A percentile compares a stretch with the other conserved stretches of the same genome.
phyloP scores from a whole-genome alignment of 1,140 invertebrate species.

The Cyrtorhinus lividipennis region DNA sequence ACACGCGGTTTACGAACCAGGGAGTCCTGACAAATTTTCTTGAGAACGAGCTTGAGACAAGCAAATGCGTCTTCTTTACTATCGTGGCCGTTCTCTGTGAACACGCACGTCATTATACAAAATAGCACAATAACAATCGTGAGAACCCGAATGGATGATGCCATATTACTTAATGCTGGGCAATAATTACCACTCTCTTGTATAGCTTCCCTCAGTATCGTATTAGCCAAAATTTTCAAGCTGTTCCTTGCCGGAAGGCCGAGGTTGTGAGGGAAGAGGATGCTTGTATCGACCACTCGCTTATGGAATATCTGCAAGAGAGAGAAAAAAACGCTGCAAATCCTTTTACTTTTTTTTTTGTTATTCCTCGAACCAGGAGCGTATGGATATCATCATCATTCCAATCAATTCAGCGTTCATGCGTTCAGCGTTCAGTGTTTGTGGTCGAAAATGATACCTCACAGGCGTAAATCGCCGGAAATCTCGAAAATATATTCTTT shows the following conservation, averaged over 20 bases:
- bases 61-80: constrained; percentile 89
- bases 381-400: too few relatives aligned
- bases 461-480: not conserved
- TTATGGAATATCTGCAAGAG: constrained; percentile 46
- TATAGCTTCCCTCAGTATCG: constrained; percentile 84
- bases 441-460: not conserved
- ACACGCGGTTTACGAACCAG: constrained; percentile 17
- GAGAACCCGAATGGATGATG: not conserved
- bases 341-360: too few relatives aligned
- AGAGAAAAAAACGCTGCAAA: not conserved
- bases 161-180: too few relatives aligned
- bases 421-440: too few relatives aligned
- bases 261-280: constrained; percentile 88
- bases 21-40: constrained; percentile 63
- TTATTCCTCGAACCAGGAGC: too few relatives aligned
- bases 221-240: constrained; percentile 68
- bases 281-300: constrained; percentile 85
- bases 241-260: constrained; percentile 84
- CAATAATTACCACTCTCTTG: constrained; percentile 62
- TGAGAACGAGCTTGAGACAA: constrained; percentile 73
- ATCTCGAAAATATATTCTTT: too few relatives aligned
- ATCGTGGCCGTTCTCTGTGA: constrained; percentile 70
- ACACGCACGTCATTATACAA: not conserved
- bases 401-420: too few relatives aligned
- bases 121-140: not conserved